A percentile compares a stretch with the other conserved stretches of the same genome.
Evolutionary conservation across 92 coral and sea anemone species (phyloP).

Genomic region (Parazoanthus darwini): DNA sequence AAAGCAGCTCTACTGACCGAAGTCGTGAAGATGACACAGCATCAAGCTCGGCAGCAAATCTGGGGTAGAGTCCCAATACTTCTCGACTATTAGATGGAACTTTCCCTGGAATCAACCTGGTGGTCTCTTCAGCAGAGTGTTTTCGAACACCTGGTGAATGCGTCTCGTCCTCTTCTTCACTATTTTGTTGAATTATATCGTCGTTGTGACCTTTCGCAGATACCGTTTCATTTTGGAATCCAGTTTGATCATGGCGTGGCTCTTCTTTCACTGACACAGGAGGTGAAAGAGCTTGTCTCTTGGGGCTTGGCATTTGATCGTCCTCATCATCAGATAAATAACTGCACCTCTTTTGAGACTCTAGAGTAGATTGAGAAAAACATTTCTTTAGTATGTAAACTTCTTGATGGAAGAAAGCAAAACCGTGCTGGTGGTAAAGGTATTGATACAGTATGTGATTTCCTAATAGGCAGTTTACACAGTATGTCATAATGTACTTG

Average conservation of each 20-base stretch:
- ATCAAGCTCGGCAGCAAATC: constrained; percentile 53
- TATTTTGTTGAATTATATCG: background rate
- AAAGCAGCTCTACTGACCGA: constrained; percentile 73
- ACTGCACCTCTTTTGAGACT: constrained; percentile 60
- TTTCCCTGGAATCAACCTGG: constrained; percentile 49
- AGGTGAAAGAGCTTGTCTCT: constrained; percentile 67
- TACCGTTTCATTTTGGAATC: constrained; percentile 23
- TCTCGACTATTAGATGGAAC: constrained; percentile 39
- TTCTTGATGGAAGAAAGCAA: no score
- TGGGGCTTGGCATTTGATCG: constrained; percentile 59
- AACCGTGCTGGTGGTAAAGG: no score
- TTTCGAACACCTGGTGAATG: constrained; percentile 21
- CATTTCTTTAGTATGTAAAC: background rate
- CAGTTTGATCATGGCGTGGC: constrained; percentile 23
- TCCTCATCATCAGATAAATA: constrained; percentile 60
- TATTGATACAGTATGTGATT: no score
- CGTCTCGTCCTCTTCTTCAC: background rate
- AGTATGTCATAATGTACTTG: no score
- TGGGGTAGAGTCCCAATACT: constrained; percentile 10
- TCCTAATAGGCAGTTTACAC: no score
- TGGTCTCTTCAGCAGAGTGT: constrained; percentile 13
- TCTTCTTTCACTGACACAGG: constrained; percentile 66
- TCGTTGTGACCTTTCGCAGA: constrained; percentile 22
- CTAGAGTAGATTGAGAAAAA: constrained; percentile 30
- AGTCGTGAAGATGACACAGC: constrained; percentile 55